Conservation (phyloP, 1,140 invertebrate species). For the Leptinotarsa undecemlineata region DNA sequence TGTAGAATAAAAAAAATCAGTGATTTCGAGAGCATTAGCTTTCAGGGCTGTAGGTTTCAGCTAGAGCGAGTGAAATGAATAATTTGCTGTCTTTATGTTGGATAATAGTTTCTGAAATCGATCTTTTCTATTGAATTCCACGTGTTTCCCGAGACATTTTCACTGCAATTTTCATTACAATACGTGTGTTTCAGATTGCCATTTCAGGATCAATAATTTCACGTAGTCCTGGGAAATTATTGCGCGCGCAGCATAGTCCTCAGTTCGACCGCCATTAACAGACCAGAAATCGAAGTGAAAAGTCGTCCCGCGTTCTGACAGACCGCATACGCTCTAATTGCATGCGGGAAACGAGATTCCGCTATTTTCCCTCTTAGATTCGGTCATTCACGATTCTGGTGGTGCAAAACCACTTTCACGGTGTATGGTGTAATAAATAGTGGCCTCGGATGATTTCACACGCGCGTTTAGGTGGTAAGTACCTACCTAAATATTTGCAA, state of each 20-base stretch:
- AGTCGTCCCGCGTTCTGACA: constrained; percentile 30
- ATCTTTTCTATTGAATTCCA: background rate
- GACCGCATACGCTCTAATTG: constrained; percentile 23
- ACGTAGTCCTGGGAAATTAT: constrained; percentile 40
- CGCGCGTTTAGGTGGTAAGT: constrained; percentile 45
- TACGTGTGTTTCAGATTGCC: constrained; percentile 41
- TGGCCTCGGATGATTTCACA: constrained; percentile 48
- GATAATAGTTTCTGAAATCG: background rate
- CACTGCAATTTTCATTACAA: constrained; percentile 40
- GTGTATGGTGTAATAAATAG: constrained; percentile 48
- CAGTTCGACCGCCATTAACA: constrained; percentile 39
- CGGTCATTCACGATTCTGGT: background rate
- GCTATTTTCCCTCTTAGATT: constrained; percentile 29
- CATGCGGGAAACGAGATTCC: constrained; percentile 40
- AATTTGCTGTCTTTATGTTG: no score
- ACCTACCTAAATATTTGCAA: background rate
- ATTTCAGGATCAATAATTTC: constrained; percentile 45
- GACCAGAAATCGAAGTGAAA: constrained; percentile 39
- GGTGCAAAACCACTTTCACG: constrained; percentile 21
- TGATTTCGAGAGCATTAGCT: no score
- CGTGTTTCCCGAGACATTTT: background rate
- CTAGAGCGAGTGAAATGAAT: no score
- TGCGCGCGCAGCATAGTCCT: constrained; percentile 35
- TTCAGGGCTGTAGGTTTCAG: no score
- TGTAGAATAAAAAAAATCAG: no score